Evolutionary conservation across 2,888 invertebrate genomes (phyloP).

Genomic region (Apantesis nais): DNA sequence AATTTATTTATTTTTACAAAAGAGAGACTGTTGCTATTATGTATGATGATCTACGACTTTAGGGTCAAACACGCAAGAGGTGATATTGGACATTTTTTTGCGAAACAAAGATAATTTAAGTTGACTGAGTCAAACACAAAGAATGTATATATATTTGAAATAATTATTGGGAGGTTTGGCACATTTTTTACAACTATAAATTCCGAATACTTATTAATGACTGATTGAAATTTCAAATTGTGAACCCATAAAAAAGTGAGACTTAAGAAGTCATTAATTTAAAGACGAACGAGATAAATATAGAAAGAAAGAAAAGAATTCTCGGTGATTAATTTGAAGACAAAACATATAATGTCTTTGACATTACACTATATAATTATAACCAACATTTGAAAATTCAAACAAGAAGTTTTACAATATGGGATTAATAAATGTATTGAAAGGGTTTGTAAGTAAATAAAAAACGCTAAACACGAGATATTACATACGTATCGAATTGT

Average conservation of each 20-base stretch:
- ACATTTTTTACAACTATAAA: too few relatives aligned
- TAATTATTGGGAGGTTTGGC: too few relatives aligned
- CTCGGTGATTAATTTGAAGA: background rate
- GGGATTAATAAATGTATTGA: background rate
- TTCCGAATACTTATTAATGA: background rate
- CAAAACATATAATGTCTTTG: too few relatives aligned
- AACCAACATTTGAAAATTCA: background rate
- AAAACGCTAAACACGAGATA: conserved; percentile 2
- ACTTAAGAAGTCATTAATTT: background rate
- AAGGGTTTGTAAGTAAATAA: background rate
- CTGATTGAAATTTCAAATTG: background rate
- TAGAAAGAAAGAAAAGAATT: background rate
- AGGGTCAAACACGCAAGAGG: too few relatives aligned
- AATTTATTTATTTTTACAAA: too few relatives aligned
- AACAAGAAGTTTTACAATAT: background rate
- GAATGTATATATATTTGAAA: too few relatives aligned
- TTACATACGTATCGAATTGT: background rate
- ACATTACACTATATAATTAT: background rate
- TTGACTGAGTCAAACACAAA: too few relatives aligned
- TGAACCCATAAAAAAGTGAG: too few relatives aligned
- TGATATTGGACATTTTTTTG: too few relatives aligned
- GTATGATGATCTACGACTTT: too few relatives aligned
- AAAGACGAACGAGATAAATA: background rate
- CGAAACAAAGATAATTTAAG: too few relatives aligned
- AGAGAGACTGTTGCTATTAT: too few relatives aligned